These are phyloP conservation scores for Periphyllus acericola DNA, from an alignment of 2,888 invertebrate genomes.

Conservation along the genomic window DNA sequence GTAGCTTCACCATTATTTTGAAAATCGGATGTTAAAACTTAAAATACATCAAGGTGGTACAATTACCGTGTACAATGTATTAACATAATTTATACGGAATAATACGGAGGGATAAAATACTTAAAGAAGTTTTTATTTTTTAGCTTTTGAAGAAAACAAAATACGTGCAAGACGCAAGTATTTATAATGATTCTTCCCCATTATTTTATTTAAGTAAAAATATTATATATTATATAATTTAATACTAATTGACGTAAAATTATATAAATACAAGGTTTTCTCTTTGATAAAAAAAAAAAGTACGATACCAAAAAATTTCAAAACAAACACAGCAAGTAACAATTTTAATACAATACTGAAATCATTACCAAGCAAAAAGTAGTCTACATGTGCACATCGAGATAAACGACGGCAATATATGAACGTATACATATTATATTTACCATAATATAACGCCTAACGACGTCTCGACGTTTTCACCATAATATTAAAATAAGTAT, in stretches of 20 bases:
- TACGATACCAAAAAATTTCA: not conserved
- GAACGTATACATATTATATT: too few species aligned
- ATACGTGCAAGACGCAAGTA: not conserved
- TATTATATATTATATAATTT: not conserved
- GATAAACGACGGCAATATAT: not conserved
- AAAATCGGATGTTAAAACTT: not conserved
- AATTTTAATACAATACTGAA: not conserved
- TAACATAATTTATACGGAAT: not conserved
- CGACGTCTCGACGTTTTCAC: not conserved
- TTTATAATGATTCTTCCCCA: not conserved
- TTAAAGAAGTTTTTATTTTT: not conserved
- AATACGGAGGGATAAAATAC: not conserved
- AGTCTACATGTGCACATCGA: not conserved
- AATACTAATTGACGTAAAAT: not conserved
- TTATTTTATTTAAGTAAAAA: not conserved
- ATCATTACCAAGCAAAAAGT: not conserved
- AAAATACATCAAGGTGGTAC: not conserved
- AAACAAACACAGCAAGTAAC: conserved; percentile 21
- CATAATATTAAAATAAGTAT: not conserved
- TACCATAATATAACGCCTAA: not conserved
- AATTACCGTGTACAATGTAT: not conserved
- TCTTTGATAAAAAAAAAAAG: conserved; percentile 2
- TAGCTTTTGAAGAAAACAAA: not conserved
- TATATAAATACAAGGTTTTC: not conserved
- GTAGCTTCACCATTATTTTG: not conserved